Conservation (phyloP, 2,888 invertebrate species). For the Drosophila cognata region DNA sequence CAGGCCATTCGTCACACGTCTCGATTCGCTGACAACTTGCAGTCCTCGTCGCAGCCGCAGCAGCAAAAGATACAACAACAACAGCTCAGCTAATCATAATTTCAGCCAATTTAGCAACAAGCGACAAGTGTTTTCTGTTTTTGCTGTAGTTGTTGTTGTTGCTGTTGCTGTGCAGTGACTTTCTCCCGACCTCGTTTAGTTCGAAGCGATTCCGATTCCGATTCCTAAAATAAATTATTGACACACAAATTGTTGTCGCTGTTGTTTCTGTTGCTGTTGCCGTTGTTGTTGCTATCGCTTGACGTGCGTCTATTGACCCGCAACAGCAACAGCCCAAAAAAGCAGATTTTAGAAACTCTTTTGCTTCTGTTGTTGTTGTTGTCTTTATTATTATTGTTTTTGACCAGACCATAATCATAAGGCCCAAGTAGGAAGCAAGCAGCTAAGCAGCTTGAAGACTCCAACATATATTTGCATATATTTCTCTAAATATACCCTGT, state of each 20-base stretch:
- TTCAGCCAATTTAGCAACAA: constrained; percentile 68
- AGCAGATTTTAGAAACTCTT: constrained; percentile 68
- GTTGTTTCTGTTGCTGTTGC: constrained; percentile 12
- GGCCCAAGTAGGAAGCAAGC: constrained; percentile 44
- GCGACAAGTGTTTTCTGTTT: constrained; percentile 64
- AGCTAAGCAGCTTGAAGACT: constrained; percentile 35
- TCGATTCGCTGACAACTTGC: constrained; percentile 73
- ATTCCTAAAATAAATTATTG: constrained; percentile 76
- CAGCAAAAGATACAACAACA: constrained; percentile 15
- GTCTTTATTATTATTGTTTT: constrained; percentile 20
- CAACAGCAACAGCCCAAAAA: constrained; percentile 43
- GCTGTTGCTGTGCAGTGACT: constrained; percentile 60
- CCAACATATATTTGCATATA: constrained; percentile 63
- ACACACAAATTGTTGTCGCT: constrained; percentile 62
- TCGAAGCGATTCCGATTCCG: constrained; percentile 65
- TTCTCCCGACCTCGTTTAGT: constrained; percentile 78
- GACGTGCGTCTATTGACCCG: constrained; percentile 70
- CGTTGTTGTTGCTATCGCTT: constrained; percentile 25
- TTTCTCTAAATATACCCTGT: constrained; percentile 29
- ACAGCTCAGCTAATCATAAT: constrained; percentile 63
- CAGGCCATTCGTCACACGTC: constrained; percentile 77
- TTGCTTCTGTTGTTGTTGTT: constrained; percentile 13
- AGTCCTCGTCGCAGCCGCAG: constrained; percentile 57
- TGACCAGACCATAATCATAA: constrained; percentile 62
- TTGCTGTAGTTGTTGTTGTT: constrained; percentile 16